Evolutionary conservation across 1,140 invertebrate genomes (phyloP).

Genomic region (Dermatophagoides farinae): DNA sequence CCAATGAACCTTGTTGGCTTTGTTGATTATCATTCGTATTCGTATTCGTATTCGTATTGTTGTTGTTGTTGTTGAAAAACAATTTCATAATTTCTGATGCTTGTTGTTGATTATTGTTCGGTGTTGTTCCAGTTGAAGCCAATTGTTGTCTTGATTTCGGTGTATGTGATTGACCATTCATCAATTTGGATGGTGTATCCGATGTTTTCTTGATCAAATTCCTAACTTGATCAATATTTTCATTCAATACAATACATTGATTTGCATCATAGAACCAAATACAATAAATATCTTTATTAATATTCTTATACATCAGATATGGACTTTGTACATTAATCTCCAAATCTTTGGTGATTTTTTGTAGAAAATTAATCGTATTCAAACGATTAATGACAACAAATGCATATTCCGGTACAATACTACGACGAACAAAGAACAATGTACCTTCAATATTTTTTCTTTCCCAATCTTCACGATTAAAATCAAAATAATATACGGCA

Average conservation of each 20-base stretch:
- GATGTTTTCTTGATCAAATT: not conserved
- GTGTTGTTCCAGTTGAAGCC: not conserved
- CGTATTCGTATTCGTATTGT: no score
- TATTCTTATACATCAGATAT: constrained; percentile 14
- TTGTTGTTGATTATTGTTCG: not conserved
- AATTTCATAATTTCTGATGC: not conserved
- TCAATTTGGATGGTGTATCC: not conserved
- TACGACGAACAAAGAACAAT: not conserved
- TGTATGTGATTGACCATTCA: not conserved
- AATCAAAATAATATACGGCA: constrained; percentile 10
- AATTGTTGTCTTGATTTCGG: not conserved
- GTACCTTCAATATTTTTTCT: constrained; percentile 6
- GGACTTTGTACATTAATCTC: constrained; percentile 2
- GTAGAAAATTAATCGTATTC: constrained; percentile 8
- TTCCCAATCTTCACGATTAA: not conserved
- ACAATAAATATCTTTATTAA: constrained; percentile 10
- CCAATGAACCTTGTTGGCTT: no score
- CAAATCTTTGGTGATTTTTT: constrained; percentile 2
- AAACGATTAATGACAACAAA: constrained; percentile 12
- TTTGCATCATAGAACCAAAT: constrained; percentile 14
- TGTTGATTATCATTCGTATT: no score
- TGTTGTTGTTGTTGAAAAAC: not conserved
- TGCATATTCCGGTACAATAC: not conserved
- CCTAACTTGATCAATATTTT: not conserved
- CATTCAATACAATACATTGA: constrained; percentile 1